These are phyloP conservation scores for Pycnomerus fuliginosus DNA, from an alignment of 2,888 invertebrate genomes.

Conservation along the genomic window DNA sequence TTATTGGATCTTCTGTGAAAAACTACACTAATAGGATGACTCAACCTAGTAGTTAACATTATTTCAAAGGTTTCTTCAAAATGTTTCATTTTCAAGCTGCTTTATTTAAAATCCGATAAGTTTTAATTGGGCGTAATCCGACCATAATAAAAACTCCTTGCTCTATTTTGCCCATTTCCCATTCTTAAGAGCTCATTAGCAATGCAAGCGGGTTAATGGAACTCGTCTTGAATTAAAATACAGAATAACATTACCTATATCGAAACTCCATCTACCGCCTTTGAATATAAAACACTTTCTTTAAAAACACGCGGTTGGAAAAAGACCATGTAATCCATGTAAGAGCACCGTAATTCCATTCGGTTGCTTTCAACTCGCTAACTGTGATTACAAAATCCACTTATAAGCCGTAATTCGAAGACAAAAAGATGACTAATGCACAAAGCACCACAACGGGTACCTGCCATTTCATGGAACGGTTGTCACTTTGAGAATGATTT, in stretches of 20 bases:
- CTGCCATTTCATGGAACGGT: conserved; percentile 20
- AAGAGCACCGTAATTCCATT: conserved; percentile 18
- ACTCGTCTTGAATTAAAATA: conserved; percentile 28
- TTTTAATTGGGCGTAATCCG: conserved; percentile 38
- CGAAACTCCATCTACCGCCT: too few species aligned
- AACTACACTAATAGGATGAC: too few species aligned
- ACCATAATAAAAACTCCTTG: conserved; percentile 35
- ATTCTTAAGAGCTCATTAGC: conserved; percentile 41
- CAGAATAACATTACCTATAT: conserved; percentile 19
- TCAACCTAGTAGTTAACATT: too few species aligned
- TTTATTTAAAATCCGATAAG: too few species aligned
- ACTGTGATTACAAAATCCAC: conserved; percentile 21
- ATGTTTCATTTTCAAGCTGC: too few species aligned
- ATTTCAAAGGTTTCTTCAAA: too few species aligned
- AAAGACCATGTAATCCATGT: conserved; percentile 12
- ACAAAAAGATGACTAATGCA: conserved; percentile 19
- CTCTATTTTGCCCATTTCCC: conserved; percentile 33
- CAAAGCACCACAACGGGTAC: too few species aligned
- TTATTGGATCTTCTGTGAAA: too few species aligned
- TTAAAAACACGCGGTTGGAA: conserved; percentile 7
- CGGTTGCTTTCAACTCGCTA: conserved; percentile 9
- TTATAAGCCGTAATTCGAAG: conserved; percentile 17
- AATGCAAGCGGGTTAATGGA: conserved; percentile 42
- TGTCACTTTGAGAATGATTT: conserved; percentile 21
- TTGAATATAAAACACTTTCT: conserved; percentile 10